These are phyloP conservation scores for Aurelia aurita DNA, from an alignment of 30 jellyfish, hydroid and myxozoan species.

Conservation along the genomic window DNA sequence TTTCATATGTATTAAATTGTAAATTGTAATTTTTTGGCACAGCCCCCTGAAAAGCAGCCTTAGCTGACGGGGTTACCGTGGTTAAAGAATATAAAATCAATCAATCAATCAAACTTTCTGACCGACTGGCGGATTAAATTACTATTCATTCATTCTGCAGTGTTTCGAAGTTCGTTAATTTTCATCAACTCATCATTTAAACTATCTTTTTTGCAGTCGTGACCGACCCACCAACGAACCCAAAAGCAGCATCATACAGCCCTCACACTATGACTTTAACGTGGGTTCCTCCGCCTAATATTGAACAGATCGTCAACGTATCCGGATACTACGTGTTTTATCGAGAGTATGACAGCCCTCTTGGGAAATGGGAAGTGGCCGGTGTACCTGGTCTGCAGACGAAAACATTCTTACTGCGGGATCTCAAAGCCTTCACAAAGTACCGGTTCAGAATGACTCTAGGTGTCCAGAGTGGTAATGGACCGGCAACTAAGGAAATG, in stretches of 20 bases:
- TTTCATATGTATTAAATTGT: too few species aligned
- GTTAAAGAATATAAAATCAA: too few species aligned
- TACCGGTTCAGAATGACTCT: conserved; percentile 65
- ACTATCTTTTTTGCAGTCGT: conserved; percentile 21
- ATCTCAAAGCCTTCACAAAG: conserved; percentile 51
- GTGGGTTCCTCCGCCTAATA: conserved; percentile 60
- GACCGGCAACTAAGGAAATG: conserved; percentile 66
- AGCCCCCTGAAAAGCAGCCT: too few species aligned
- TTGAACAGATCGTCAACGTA: conserved; percentile 5
- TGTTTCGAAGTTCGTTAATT: too few species aligned
- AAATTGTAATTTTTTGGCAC: too few species aligned
- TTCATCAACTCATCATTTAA: too few species aligned
- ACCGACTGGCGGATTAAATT: too few species aligned
- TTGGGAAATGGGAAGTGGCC: conserved; percentile 25
- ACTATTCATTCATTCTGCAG: too few species aligned
- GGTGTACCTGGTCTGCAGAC: conserved; percentile 60
- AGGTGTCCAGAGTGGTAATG: conserved; percentile 51
- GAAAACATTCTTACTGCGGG: conserved; percentile 13
- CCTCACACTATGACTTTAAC: conserved; percentile 38
- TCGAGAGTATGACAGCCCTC: conserved; percentile 21
- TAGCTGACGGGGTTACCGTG: too few species aligned
- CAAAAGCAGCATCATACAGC: conserved; percentile 25
- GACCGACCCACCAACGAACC: conserved; percentile 41
- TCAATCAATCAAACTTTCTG: too few species aligned
- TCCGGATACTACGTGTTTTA: conserved; percentile 56